Evolutionary conservation across 2,113 vertebrate species (phyloP), one percentile per base, ranked within the genome.

Genomic region (Hydrolagus affinis): DNA sequence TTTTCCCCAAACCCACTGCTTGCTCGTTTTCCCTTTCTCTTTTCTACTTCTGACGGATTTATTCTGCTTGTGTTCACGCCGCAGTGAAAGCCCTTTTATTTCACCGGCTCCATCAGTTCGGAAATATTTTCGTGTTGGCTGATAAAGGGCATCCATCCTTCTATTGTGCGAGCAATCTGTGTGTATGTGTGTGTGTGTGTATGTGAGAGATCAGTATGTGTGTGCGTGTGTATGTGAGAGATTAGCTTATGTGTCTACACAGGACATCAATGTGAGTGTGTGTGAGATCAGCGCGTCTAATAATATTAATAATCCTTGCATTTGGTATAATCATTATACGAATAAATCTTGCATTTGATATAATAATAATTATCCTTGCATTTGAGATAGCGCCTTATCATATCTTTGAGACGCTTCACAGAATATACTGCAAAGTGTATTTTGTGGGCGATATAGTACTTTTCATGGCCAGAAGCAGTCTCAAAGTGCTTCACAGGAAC

Each of bases 21-120:
- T 83, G 78, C 66, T 66, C 66, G 78, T 83, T 83, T 66, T 59
- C 23, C 30, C 14, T 72, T 28, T 72, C 60, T 78, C 78, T 83
- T 66, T 83, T 83, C 78, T 10, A 66, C 78, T 66, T 83, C 78
- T 66, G 62, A 68, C 28, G 60, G 78, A 68, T 83, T 19, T 66
- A 83, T 83, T 64, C 60, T 68, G 25, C 21, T 60, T 15, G 9
- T 64, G 23, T 83, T 83, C 78, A 83, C 66, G 30, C 60, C 2
- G 19, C 32, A 68, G 28, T 83, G 78, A 19, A 83, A 83, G 78
- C 30, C 23, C 25, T 17, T 83, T 83, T 28, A 21, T 62, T 28
- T 21, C 32, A 11, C 25, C 17, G 57, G 77, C 12, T 80, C 75
- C 30, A 28, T 28, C 64, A 19, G 30, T 25, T 68, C 78, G 66